Percentiles rank a stretch among this genome's conserved stretches.
phyloP scores from a whole-genome alignment of 2,797 vertebrate genomes.

The Lacerta bilineata region DNA sequence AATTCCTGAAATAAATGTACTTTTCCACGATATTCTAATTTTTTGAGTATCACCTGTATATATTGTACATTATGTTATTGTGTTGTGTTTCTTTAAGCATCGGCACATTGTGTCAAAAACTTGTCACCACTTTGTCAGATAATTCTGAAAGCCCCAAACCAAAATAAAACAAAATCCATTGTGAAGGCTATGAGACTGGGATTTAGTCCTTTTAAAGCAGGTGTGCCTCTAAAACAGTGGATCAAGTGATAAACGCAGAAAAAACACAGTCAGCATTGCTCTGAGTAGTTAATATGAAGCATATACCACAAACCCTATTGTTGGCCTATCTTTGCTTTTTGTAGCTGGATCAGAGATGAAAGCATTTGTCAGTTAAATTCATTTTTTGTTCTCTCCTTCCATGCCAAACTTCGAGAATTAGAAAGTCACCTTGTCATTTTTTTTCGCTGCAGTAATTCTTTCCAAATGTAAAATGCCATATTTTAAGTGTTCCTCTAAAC shows the following conservation, averaged over 20 bases:
- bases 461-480: slow-evolving; percentile 74
- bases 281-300: slow-evolving; percentile 60
- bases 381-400: slow-evolving; percentile 76
- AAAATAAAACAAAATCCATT: slow-evolving; percentile 5
- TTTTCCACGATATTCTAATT: no score
- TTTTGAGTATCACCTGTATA: no score
- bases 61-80: background rate
- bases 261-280: slow-evolving; percentile 42
- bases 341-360: slow-evolving; percentile 62
- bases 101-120: background rate
- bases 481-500: slow-evolving; percentile 71
- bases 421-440: slow-evolving; percentile 79
- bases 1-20: no score
- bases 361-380: slow-evolving; percentile 77
- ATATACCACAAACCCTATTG: slow-evolving; percentile 42
- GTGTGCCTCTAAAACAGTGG: slow-evolving; percentile 57
- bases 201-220: slow-evolving; percentile 40
- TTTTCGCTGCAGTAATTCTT: slow-evolving; percentile 72
- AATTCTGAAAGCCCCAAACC: slow-evolving; percentile 37
- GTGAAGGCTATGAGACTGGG: slow-evolving; percentile 13
- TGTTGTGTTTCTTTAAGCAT: background rate
- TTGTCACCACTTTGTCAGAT: slow-evolving; percentile 4
- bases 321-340: slow-evolving; percentile 57
- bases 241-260: slow-evolving; percentile 33
- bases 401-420: slow-evolving; percentile 70